Percentiles rank a stretch among this genome's conserved stretches.
phyloP scores from a whole-genome alignment of 92 coral and sea anemone genomes.

The Epizoanthus illoricatus region DNA sequence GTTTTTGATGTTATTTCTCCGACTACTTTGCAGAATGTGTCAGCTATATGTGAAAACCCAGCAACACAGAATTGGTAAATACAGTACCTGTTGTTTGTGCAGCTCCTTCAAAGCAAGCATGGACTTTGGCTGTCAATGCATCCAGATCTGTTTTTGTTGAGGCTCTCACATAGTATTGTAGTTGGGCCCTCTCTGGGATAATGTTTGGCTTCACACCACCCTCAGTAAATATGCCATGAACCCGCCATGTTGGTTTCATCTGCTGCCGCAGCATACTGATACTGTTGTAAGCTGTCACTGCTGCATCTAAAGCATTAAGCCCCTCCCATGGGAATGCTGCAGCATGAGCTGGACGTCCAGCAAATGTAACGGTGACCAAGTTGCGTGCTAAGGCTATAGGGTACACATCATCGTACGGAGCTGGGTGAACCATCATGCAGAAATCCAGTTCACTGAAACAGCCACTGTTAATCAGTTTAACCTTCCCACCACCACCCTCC shows the following conservation, averaged over 20 bases:
- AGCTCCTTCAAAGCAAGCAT: constrained; percentile 80
- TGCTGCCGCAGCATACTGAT: constrained; percentile 46
- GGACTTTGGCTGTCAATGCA: constrained; percentile 55
- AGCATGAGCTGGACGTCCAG: constrained; percentile 90
- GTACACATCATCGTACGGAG: constrained; percentile 54
- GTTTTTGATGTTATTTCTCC: background rate
- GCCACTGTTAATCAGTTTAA: constrained; percentile 69
- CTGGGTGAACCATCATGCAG: constrained; percentile 94
- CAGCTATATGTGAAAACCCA: background rate
- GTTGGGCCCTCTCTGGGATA: constrained; percentile 76
- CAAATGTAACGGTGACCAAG: constrained; percentile 54
- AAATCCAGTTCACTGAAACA: constrained; percentile 81
- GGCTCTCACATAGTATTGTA: constrained; percentile 63
- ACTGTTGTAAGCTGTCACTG: constrained; percentile 72
- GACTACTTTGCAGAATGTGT: background rate
- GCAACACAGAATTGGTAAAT: no score
- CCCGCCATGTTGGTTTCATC: no score
- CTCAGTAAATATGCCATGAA: constrained; percentile 73
- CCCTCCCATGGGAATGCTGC: constrained; percentile 35
- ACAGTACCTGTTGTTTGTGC: constrained; percentile 75
- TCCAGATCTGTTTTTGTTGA: constrained; percentile 60
- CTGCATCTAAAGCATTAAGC: constrained; percentile 92
- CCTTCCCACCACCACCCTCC: constrained; percentile 86
- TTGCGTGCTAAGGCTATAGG: constrained; percentile 53
- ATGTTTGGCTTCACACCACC: constrained; percentile 97